phyloP scores from a whole-genome alignment of 1,140 invertebrate species.

The Acromyrmex charruanus region DNA sequence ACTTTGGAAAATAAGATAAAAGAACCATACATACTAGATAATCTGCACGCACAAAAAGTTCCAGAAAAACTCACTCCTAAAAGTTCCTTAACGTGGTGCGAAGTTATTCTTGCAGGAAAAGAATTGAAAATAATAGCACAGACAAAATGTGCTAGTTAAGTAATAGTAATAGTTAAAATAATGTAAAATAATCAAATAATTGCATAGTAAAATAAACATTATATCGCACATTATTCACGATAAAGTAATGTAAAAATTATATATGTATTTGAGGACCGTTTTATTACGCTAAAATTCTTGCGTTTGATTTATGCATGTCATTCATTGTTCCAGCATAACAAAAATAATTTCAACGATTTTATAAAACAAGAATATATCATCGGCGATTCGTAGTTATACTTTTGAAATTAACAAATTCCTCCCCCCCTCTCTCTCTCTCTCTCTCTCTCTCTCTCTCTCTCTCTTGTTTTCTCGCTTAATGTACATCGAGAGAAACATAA shows the following conservation, averaged over 20 bases:
- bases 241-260: neutral
- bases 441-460: neutral
- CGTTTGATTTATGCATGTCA: neutral
- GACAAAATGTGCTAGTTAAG: neutral
- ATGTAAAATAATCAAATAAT: neutral
- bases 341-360: conserved; percentile 3
- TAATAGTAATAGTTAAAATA: neutral
- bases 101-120: neutral
- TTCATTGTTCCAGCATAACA: neutral
- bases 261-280: neutral
- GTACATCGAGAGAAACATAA: conserved; percentile 16
- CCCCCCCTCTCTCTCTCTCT: too few species aligned
- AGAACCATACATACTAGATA: neutral
- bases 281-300: neutral
- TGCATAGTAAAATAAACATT: neutral
- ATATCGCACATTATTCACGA: neutral
- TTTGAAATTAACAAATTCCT: neutral
- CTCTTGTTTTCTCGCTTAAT: neutral
- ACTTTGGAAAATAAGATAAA: neutral
- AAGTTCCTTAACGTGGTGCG: neutral
- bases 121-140: neutral
- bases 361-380: neutral
- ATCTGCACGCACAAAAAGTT: neutral
- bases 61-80: neutral
- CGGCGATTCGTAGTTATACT: neutral